Evolutionary conservation across 2,797 vertebrate species (phyloP).

Genomic region (Smutsia gigantea): DNA sequence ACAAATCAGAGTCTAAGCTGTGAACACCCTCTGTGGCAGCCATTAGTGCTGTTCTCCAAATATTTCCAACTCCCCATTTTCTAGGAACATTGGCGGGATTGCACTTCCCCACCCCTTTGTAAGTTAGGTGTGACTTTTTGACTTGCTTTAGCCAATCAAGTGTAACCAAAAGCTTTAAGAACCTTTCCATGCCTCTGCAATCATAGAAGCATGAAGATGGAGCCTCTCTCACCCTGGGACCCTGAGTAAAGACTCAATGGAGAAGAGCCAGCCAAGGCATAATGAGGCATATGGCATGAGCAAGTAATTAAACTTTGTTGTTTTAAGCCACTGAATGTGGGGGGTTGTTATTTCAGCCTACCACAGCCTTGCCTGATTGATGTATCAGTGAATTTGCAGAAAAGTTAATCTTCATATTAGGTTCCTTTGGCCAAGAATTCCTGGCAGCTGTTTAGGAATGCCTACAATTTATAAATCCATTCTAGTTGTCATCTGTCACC

Average conservation of each 20-base stretch:
- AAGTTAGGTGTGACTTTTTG: not conserved
- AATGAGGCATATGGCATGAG: not conserved
- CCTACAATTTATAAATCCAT: not conserved
- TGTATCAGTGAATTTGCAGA: not conserved
- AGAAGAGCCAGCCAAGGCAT: not conserved
- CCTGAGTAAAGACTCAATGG: not conserved
- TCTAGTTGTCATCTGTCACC: not conserved
- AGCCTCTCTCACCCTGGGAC: not conserved
- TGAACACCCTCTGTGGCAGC: not conserved
- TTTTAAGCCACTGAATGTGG: slow-evolving; percentile 20
- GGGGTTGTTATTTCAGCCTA: not conserved
- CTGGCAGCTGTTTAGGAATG: not conserved
- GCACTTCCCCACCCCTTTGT: not conserved
- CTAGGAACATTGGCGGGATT: not conserved
- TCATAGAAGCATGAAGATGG: not conserved
- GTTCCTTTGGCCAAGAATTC: slow-evolving; percentile 35
- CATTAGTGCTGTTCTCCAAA: not conserved
- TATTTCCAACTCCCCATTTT: slow-evolving; percentile 2
- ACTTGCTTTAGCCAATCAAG: not conserved
- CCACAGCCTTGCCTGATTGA: not conserved
- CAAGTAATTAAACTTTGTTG: not conserved
- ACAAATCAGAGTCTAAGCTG: not conserved
- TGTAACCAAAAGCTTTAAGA: not conserved
- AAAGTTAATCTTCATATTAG: slow-evolving; percentile 2
- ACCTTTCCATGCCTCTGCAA: not conserved